Evolutionary conservation across 2,888 invertebrate genomes (phyloP).

Genomic region (Trissonchulus sp.): DNA sequence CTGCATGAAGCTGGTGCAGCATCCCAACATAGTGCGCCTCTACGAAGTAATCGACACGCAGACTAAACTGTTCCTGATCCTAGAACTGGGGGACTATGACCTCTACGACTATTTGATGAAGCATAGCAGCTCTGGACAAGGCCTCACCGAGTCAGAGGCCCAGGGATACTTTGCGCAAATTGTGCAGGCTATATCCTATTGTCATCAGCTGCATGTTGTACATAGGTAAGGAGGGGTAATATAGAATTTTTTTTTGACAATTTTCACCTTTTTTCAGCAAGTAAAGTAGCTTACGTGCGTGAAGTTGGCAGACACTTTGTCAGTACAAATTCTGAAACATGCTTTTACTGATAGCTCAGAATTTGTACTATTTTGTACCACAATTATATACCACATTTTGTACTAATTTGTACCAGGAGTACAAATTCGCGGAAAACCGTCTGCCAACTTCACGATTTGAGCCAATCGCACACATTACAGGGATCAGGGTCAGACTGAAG

Average conservation of each 20-base stretch:
- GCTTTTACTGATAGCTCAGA: too few species aligned
- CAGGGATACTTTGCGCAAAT: slow-evolving; percentile 88
- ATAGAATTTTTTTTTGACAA: neutral
- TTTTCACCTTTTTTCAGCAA: too few species aligned
- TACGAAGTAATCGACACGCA: slow-evolving; percentile 99
- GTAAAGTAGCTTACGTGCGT: too few species aligned
- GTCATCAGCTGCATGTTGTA: slow-evolving; percentile 82
- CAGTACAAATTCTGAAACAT: too few species aligned
- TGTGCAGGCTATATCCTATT: slow-evolving; percentile 90
- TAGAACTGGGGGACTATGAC: slow-evolving; percentile 96
- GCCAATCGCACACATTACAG: too few species aligned
- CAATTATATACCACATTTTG: too few species aligned
- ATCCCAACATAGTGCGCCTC: slow-evolving; percentile 92
- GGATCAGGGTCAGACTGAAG: too few species aligned
- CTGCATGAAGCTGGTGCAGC: slow-evolving; percentile 98
- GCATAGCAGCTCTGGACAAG: slow-evolving; percentile 64
- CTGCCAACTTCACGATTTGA: too few species aligned
- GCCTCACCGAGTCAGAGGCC: slow-evolving; percentile 62
- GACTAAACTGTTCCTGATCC: slow-evolving; percentile 74
- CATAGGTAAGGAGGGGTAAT: slow-evolving; percentile 72
- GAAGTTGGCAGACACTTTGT: too few species aligned
- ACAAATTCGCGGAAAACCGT: too few species aligned
- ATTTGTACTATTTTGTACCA: too few species aligned
- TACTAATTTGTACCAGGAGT: too few species aligned
- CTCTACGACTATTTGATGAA: slow-evolving; percentile 97